Conservation (phyloP, 2,797 vertebrate genomes). For the Pipistrellus pygmaeus region DNA sequence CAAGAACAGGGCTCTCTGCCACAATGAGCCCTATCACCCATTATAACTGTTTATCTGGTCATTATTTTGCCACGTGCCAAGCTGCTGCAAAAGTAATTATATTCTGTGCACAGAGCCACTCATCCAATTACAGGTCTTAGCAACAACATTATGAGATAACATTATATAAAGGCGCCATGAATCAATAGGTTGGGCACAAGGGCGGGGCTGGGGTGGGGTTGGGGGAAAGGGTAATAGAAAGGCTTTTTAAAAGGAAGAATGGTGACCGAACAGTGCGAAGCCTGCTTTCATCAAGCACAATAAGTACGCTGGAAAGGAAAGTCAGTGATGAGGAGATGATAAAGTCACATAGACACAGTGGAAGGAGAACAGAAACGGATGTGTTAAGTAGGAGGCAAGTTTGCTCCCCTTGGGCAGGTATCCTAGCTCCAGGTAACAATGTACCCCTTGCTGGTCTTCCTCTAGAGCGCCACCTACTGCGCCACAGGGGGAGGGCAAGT, state of each 20-base stretch:
- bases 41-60: slow-evolving; percentile 67
- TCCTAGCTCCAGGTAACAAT: background rate
- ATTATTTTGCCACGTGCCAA: slow-evolving; percentile 77
- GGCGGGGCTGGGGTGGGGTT: background rate
- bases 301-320: background rate
- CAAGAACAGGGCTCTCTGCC: background rate
- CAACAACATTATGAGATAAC: slow-evolving; percentile 71
- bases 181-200: slow-evolving; percentile 58
- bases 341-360: slow-evolving; percentile 38
- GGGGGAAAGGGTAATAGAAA: background rate
- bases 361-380: slow-evolving; percentile 11
- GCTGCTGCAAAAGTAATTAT: slow-evolving; percentile 79
- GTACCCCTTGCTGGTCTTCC: background rate
- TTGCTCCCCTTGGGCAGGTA: background rate
- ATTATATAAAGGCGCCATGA: slow-evolving; percentile 56
- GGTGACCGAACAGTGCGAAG: background rate
- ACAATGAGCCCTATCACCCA: background rate
- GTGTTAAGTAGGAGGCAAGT: background rate
- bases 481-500: background rate
- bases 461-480: slow-evolving; percentile 38
- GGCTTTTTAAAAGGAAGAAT: slow-evolving; percentile 60
- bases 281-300: slow-evolving; percentile 19
- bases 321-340: background rate
- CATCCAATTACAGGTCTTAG: slow-evolving; percentile 65
- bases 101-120: slow-evolving; percentile 74